Conservation (phyloP, 2,888 invertebrate genomes). For the Helobdella robusta region DNA sequence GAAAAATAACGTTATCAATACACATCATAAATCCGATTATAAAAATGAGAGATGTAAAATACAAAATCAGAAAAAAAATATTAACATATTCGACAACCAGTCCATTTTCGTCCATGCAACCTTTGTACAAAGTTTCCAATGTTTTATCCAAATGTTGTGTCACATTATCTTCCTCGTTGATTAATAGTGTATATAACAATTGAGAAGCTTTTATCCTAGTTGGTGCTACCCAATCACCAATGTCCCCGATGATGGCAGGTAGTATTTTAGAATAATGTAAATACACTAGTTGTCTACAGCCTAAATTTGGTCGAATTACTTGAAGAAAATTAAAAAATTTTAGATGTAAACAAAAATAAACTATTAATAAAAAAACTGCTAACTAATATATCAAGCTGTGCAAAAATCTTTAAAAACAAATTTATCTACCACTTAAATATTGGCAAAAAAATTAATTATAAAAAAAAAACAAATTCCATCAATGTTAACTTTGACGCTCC, state of each 20-base stretch:
- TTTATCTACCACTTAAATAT: no score
- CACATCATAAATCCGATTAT: no score
- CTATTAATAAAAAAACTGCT: no score
- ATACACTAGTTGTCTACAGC: conserved; percentile 70
- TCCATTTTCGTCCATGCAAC: conserved; percentile 56
- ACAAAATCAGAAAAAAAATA: background rate
- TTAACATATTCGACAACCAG: conserved; percentile 9
- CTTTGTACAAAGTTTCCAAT: conserved; percentile 58
- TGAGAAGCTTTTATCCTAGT: conserved; percentile 65
- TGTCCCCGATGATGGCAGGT: conserved; percentile 62
- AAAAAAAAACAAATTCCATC: no score
- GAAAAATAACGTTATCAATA: background rate
- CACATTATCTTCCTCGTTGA: conserved; percentile 65
- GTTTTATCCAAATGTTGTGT: conserved; percentile 59
- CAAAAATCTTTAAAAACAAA: no score
- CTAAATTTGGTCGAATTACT: conserved; percentile 72
- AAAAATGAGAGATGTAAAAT: no score
- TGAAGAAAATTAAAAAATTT: background rate
- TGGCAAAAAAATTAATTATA: no score
- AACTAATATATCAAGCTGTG: no score
- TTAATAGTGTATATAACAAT: conserved; percentile 62
- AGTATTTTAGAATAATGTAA: conserved; percentile 63
- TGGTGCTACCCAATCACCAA: conserved; percentile 65
- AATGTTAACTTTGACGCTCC: no score
- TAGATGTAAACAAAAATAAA: no score